A percentile compares a stretch with the other conserved stretches of the same genome.
These are phyloP conservation scores for Phymorhynchus buccinoides DNA, from an alignment of 1,140 invertebrate genomes.

Conservation along the genomic window DNA sequence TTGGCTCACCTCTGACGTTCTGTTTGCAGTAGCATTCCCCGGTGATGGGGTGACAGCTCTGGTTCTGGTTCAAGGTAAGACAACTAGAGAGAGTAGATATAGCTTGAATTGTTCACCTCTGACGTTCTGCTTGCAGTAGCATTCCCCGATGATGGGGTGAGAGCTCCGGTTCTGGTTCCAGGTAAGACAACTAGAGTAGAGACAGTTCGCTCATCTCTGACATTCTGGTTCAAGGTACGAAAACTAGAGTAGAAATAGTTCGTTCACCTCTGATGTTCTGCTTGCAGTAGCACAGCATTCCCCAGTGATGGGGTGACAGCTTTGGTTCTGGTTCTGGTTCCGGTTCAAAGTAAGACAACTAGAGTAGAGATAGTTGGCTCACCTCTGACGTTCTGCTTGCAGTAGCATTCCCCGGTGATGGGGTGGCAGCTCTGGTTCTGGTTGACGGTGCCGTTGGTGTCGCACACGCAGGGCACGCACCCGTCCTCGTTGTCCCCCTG, in stretches of 20 bases:
- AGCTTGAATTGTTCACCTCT: too few species aligned
- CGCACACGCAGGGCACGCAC: slow-evolving; percentile 69
- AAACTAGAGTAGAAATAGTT: too few species aligned
- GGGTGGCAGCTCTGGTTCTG: slow-evolving; percentile 76
- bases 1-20: slow-evolving; percentile 78
- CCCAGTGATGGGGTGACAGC: too few species aligned
- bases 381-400: slow-evolving; percentile 79
- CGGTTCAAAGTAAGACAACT: too few species aligned
- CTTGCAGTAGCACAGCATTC: too few species aligned
- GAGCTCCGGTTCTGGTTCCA: slow-evolving; percentile 76
- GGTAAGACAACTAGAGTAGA: too few species aligned
- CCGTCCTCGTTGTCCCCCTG: slow-evolving; percentile 84
- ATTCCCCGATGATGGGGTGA: slow-evolving; percentile 78
- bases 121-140: slow-evolving; percentile 94
- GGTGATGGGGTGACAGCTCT: slow-evolving; percentile 71
- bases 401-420: slow-evolving; percentile 67
- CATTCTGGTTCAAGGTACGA: too few species aligned
- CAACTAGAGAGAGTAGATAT: too few species aligned
- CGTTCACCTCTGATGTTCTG: too few species aligned
- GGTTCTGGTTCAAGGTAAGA: slow-evolving; percentile 73
- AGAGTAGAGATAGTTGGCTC: not conserved
- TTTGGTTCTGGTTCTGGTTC: too few species aligned
- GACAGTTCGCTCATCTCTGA: too few species aligned
- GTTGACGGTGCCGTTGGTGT: slow-evolving; percentile 56
- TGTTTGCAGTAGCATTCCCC: slow-evolving; percentile 72